phyloP scores from a whole-genome alignment of 2,888 invertebrate genomes.

The Cheilosia urbana region DNA sequence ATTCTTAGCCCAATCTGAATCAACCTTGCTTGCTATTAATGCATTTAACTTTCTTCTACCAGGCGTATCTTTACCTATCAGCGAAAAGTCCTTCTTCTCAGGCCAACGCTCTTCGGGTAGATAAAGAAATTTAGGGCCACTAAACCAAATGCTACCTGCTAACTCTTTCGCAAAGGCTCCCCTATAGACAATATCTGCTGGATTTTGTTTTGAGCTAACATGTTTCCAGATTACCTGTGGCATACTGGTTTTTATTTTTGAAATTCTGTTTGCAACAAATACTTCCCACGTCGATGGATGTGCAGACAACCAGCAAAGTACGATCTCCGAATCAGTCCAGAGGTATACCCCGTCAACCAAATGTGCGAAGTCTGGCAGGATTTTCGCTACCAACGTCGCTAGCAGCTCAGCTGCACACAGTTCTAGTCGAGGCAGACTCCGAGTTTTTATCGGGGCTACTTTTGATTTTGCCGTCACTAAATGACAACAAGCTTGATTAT shows the following conservation, averaged over 20 bases:
- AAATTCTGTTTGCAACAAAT: constrained; percentile 8
- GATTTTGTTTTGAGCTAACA: neutral
- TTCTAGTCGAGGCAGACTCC: constrained; percentile 53
- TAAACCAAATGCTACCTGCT: neutral
- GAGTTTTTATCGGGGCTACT: constrained; percentile 55
- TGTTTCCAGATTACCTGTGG: neutral
- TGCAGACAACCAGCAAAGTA: neutral
- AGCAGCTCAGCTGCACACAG: constrained; percentile 8
- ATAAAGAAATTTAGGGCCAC: neutral
- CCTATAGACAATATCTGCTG: neutral
- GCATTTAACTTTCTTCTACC: too few relatives aligned
- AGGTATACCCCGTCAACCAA: neutral
- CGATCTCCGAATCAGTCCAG: neutral
- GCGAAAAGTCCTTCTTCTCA: neutral
- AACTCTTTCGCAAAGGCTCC: neutral
- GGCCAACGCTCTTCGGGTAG: neutral
- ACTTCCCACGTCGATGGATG: neutral
- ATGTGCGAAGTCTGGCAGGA: neutral
- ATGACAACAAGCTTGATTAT: constrained; percentile 30
- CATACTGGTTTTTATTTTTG: constrained; percentile 8
- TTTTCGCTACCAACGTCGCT: neutral
- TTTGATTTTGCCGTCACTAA: constrained; percentile 60
- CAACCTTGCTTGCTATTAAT: too few relatives aligned
- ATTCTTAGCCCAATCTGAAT: too few relatives aligned
- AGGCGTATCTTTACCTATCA: too few relatives aligned